A percentile compares a stretch with the other conserved stretches of the same genome.
phyloP scores from a whole-genome alignment of 2,888 invertebrate species.

The Carpatolechia fugitivella region DNA sequence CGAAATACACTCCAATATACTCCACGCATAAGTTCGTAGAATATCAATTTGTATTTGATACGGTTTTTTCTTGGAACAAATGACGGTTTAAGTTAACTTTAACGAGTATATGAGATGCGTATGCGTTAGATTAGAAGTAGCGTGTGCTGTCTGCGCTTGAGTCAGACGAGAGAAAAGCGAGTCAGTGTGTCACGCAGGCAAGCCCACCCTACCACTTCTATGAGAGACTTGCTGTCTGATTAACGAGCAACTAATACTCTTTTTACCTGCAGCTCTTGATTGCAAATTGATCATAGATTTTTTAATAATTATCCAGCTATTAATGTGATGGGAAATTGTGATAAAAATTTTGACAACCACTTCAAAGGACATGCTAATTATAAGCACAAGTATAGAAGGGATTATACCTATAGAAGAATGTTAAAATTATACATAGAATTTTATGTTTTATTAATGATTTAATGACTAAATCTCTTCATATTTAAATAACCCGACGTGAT shows the following conservation, averaged over 20 bases:
- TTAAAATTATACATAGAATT: no score
- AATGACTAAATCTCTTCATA: no score
- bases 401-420: no score
- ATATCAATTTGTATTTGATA: neutral
- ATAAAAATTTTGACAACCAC: no score
- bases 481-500: no score
- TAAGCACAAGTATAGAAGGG: no score
- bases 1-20: neutral
- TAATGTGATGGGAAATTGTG: neutral
- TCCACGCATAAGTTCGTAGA: neutral
- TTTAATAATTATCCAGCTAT: neutral
- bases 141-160: slow-evolving; percentile 28
- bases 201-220: slow-evolving; percentile 26
- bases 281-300: neutral
- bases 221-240: slow-evolving; percentile 5
- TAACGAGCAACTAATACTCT: slow-evolving; percentile 12
- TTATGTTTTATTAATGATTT: no score
- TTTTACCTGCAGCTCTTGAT: slow-evolving; percentile 7
- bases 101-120: slow-evolving; percentile 5
- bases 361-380: no score
- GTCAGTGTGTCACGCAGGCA: slow-evolving; percentile 66
- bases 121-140: slow-evolving; percentile 16
- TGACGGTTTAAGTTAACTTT: neutral
- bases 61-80: neutral
- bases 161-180: slow-evolving; percentile 67